phyloP scores from a whole-genome alignment of 92 coral and sea anemone species.

The Porites evermanni region DNA sequence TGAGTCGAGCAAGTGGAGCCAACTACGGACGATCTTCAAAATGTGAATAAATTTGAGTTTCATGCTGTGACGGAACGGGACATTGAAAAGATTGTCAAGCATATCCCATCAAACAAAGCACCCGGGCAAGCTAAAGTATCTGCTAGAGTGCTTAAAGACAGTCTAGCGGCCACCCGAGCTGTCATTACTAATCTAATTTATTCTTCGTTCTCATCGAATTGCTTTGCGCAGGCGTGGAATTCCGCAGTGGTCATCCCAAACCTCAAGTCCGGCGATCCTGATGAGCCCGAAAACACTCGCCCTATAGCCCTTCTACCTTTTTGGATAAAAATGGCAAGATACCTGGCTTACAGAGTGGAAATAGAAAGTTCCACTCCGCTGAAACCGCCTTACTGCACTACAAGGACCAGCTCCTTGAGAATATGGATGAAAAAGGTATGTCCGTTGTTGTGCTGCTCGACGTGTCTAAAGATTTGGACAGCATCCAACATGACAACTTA shows the following conservation, averaged over 20 bases:
- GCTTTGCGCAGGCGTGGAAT: too few relatives aligned
- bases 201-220: not conserved
- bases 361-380: slow-evolving; percentile 15
- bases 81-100: not conserved
- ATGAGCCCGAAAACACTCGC: slow-evolving; percentile 36
- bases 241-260: too few relatives aligned
- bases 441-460: slow-evolving; percentile 26
- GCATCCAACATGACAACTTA: slow-evolving; percentile 9
- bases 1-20: slow-evolving; percentile 23
- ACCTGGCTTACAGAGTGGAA: too few relatives aligned
- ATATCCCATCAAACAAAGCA: slow-evolving; percentile 31
- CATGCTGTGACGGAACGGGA: not conserved
- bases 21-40: slow-evolving; percentile 4
- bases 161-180: not conserved
- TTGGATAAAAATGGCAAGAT: too few relatives aligned
- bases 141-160: slow-evolving; percentile 25
- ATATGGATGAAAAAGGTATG: not conserved
- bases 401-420: too few relatives aligned
- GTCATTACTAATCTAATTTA: slow-evolving; percentile 19
- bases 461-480: slow-evolving; percentile 41
- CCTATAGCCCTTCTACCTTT: not conserved
- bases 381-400: slow-evolving; percentile 23
- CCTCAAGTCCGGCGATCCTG: slow-evolving; percentile 20
- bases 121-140: slow-evolving; percentile 28
- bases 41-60: slow-evolving; percentile 9